These are phyloP conservation scores for Dipodomys ordii DNA, from an alignment of 2,113 vertebrate genomes.

Conservation along the genomic window DNA sequence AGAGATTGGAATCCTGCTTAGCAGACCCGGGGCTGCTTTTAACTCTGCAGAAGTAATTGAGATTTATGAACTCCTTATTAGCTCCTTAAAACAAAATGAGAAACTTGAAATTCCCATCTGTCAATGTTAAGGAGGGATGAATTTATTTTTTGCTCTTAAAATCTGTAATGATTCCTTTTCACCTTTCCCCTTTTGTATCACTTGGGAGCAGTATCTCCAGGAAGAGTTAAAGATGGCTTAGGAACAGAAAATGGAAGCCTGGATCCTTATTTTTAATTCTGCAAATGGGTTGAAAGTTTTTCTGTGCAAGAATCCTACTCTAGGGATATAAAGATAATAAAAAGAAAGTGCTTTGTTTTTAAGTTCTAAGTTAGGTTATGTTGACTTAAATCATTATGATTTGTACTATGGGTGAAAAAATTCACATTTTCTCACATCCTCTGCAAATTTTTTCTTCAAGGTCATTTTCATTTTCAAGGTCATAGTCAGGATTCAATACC, in stretches of 20 bases:
- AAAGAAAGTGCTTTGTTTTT: neutral
- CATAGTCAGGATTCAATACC: neutral
- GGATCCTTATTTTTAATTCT: conserved; percentile 46
- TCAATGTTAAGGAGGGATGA: conserved; percentile 71
- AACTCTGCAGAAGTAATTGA: conserved; percentile 67
- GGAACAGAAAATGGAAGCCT: neutral
- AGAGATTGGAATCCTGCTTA: conserved; percentile 56
- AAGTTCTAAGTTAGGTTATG: neutral
- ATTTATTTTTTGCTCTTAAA: conserved; percentile 76
- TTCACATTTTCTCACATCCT: neutral
- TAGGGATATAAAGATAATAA: neutral
- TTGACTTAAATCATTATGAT: neutral
- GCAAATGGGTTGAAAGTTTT: neutral
- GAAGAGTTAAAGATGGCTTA: conserved; percentile 42
- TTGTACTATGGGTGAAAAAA: neutral
- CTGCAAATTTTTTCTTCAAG: conserved; percentile 48
- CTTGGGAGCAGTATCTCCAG: neutral
- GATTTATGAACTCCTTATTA: conserved; percentile 81
- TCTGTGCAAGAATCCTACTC: neutral
- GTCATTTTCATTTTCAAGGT: neutral
- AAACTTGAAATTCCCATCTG: conserved; percentile 73
- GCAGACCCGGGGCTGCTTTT: conserved; percentile 52
- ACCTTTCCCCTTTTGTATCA: conserved; percentile 53
- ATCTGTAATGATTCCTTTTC: conserved; percentile 61
- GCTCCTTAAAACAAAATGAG: conserved; percentile 73